Percentiles rank a stretch among this genome's conserved stretches.
Evolutionary conservation across 2,888 invertebrate genomes (phyloP).

Genomic region (Ormyrus pomaceus): DNA sequence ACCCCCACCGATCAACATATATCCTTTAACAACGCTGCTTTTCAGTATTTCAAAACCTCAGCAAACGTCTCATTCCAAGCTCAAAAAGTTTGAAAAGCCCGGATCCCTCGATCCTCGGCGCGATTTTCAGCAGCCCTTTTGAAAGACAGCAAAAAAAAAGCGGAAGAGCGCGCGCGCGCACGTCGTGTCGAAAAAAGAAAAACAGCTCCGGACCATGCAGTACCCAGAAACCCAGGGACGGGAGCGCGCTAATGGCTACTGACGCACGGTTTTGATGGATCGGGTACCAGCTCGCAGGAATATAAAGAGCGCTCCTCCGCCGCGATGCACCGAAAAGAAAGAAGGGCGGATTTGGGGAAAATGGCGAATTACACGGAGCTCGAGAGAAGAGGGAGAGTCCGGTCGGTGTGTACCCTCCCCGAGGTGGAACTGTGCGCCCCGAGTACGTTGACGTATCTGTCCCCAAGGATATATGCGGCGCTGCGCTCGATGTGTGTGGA

Average conservation of each 20-base stretch:
- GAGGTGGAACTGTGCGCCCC: background rate
- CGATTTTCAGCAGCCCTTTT: too few species aligned
- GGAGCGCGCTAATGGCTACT: conserved; percentile 81
- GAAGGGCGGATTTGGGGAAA: conserved; percentile 55
- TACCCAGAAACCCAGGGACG: conserved; percentile 67
- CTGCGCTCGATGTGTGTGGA: background rate
- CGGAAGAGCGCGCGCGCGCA: too few species aligned
- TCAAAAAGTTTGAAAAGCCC: too few species aligned
- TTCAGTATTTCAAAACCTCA: too few species aligned
- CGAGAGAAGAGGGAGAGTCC: too few species aligned
- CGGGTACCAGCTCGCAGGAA: conserved; percentile 70
- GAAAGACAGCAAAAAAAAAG: background rate
- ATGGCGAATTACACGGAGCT: conserved; percentile 62
- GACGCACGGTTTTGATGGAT: conserved; percentile 81
- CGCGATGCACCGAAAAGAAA: conserved; percentile 58
- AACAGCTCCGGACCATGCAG: conserved; percentile 35
- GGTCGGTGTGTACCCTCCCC: too few species aligned
- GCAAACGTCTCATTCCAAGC: too few species aligned
- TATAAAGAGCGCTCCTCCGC: conserved; percentile 57
- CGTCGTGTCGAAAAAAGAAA: too few species aligned
- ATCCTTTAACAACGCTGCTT: too few species aligned
- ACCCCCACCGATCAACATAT: too few species aligned
- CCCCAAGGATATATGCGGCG: conserved; percentile 68
- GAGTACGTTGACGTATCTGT: conserved; percentile 73
- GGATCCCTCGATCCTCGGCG: too few species aligned